Evolutionary conservation across 2,888 invertebrate species (phyloP), one percentile per base, ranked within the genome.

Genomic region (Leptodirus hochenwartii): DNA sequence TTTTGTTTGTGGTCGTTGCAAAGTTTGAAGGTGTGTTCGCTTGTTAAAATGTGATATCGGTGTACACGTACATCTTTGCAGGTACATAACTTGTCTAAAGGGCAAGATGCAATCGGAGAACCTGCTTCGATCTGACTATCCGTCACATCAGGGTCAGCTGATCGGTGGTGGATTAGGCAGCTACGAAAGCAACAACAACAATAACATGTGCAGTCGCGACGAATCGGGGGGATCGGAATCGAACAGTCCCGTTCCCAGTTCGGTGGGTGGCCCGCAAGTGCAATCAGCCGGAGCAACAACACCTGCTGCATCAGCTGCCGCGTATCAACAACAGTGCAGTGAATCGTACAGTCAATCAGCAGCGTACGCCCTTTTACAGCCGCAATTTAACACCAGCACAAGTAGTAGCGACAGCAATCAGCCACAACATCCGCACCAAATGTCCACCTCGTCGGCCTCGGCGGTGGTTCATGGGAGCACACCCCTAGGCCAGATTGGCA

Each of bases 31-130:
- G n/a, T n/a, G n/a, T n/a, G n/a, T n/a, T n/a, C n/a, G n/a, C n/a
- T n/a, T n/a, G n/a, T n/a, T n/a, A n/a, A n/a, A n/a, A n/a, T n/a
- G n/a, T n/a, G n/a, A n/a, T n/a, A n/a, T n/a, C n/a, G n/a, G n/a
- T n/a, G n/a, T n/a, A n/a, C n/a, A n/a, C n/a, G n/a, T n/a, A n/a
- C n/a, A n/a, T n/a, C n/a, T n/a, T n/a, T n/a, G n/a, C n/a, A n/a
- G n/a, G n/a, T 91, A 91, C 61, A 90, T 81, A 41, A 79, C 82
- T 26, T 87, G 87, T 50, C 62, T 90, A 41, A 87, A 87, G 53
- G 78, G 81, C 38, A 76, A 85, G 56, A 84, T 84, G 82, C 82
- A 84, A 56, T 82, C 81, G 48, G 84, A 84, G 48, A 84, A 84
- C 53, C 56, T 85, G 29, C 59, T 84, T 27, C 61, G 82, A 44